Evolutionary conservation across 2,797 vertebrate species (phyloP).

Genomic region (Sebastes matsubarae): DNA sequence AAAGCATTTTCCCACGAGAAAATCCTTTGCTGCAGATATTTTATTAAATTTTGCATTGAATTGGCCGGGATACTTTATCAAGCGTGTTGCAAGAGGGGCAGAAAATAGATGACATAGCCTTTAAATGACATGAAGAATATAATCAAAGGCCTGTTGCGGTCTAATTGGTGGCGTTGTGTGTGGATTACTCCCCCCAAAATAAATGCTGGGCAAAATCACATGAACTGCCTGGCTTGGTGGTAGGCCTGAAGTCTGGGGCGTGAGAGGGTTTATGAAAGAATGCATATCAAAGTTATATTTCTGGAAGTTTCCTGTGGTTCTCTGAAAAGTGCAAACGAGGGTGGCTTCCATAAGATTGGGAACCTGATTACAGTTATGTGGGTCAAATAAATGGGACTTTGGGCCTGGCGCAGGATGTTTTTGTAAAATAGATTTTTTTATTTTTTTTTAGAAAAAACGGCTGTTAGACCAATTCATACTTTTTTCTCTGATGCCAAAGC

Average conservation of each 20-base stretch:
- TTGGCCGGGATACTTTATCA: neutral
- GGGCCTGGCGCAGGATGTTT: neutral
- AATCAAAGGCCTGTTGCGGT: neutral
- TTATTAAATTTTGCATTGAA: neutral
- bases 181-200: neutral
- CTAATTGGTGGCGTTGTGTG: neutral
- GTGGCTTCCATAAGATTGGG: neutral
- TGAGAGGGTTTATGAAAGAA: conserved; percentile 14
- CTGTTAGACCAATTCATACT: neutral
- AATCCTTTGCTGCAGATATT: neutral
- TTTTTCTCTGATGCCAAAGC: neutral
- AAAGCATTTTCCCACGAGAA: neutral
- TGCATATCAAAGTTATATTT: neutral
- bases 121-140: neutral
- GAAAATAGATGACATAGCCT: neutral
- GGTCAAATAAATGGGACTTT: neutral
- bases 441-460: neutral
- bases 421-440: neutral
- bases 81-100: neutral
- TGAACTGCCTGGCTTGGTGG: neutral
- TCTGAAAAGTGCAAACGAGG: neutral
- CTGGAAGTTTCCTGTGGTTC: neutral
- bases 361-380: neutral
- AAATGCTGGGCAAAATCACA: conserved; percentile 19
- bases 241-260: neutral